Conservation (phyloP, 2,888 invertebrate genomes). For the Tenthredo distinguenda region DNA sequence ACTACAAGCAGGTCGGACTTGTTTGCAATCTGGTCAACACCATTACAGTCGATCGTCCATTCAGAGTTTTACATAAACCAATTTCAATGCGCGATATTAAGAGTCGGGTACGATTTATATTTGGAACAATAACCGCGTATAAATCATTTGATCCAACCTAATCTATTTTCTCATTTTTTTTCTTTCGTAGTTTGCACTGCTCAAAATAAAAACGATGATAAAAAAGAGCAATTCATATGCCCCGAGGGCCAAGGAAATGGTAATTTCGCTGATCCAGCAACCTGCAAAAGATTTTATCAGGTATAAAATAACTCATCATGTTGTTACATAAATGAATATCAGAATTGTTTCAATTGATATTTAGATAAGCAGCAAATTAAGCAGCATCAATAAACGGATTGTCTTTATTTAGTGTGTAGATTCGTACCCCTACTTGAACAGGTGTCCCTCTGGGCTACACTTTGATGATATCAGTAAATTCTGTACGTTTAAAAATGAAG, state of each 20-base stretch:
- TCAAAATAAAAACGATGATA: constrained; percentile 80
- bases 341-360: not conserved
- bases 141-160: not conserved
- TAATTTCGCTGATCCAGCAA: constrained; percentile 93
- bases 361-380: constrained; percentile 3
- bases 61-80: not conserved
- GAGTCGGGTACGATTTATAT: not conserved
- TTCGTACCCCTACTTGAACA: constrained; percentile 91
- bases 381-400: not conserved
- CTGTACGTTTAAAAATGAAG: constrained; percentile 94
- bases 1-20: constrained; percentile 38
- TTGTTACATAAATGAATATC: not conserved
- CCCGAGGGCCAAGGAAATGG: constrained; percentile 92
- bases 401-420: constrained; percentile 88
- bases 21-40: constrained; percentile 9
- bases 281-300: constrained; percentile 94
- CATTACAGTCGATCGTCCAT: not conserved
- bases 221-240: constrained; percentile 86
- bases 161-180: constrained; percentile 56
- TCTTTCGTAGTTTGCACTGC: constrained; percentile 76
- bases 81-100: not conserved
- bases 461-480: constrained; percentile 95
- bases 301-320: constrained; percentile 78
- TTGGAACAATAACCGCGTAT: not conserved
- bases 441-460: constrained; percentile 93